Evolutionary conservation across 2,797 vertebrate genomes (phyloP), one percentile per base, ranked within the genome.

Genomic region (Ambastaia sidthimunki): DNA sequence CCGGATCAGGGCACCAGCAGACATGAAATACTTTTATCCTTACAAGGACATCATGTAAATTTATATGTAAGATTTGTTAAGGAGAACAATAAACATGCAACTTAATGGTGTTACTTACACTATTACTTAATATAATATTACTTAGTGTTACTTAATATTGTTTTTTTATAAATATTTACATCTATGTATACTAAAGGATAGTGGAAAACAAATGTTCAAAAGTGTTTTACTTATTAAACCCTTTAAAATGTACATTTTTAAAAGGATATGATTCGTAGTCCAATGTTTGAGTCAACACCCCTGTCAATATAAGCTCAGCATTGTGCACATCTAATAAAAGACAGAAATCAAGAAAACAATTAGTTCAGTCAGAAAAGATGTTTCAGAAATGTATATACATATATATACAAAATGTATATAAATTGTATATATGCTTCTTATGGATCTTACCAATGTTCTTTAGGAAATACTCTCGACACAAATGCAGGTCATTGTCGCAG

Each of bases 241-340:
- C 71, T 25, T 28, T 28, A 28, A 28, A 28, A 41, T 41, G 59
- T 16, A 16, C 48, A 21, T 79, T 28, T 57, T 66, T 65, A 73
- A 94, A 96, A 97, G 96, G 96, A 97, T 97, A 97, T 96, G 95
- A 96, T 65, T 98, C 96, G 15, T 98, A 98, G 93, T 98, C 97
- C 88, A 99, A 91, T 18, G 95, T 95, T 86, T 99, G 98, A 3
- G 97, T 99, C 19, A 99, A 94, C 11, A 98, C 96, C 34, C 98
- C 98, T 0, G 97, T 99, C 68, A 99, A 91, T 73, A 99, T 94
- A 85, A 99, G 98, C 87, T 99, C 98, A 0, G 97, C 98, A 5
- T 97, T 99, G 88, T 99, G 97, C 16, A 99, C 97, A 85, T 99
- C 98, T 99, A n/a, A 37, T 28, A 65, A 65, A n/a, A 37, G 0